Base-by-base conservation (phyloP, 1,140 invertebrate genomes). In the Coboldia fuscipes region DNA sequence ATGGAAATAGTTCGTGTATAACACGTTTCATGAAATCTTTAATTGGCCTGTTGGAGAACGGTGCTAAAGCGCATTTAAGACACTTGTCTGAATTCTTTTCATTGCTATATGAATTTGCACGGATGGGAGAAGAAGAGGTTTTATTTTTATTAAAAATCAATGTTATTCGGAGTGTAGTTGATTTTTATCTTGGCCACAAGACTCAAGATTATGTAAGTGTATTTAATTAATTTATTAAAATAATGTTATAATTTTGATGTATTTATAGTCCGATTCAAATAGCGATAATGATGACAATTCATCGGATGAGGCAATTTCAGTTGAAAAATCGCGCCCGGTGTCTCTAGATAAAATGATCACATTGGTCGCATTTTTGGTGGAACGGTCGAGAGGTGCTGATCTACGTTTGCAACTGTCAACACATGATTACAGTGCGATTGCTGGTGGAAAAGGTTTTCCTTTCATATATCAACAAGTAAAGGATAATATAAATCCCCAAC, bases 341-440 rank as follows among this genome's bases (percentile, higher is more conserved):
- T 86, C 86, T 0, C 57, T 93, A n/a, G 88, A 92, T 51, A 93
- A 93, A 59, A 93, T 93, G 88, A 86, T 94, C 30, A 78, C 82
- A 6, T 55, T 93, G 4, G 76, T 90, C 19, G 81, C 83, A 4
- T 69, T 75, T 2, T 61, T 93, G 19, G 82, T 92, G 16, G 88
- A 93, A 50, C 75, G 82, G 36, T 88, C 84, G 18, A 59, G 86
- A 13, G 77, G 77, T 37, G 61, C 75, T 6, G 70, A 75, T 56
- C 75, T 62, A 39, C 66, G 71, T 37, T 58, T 92, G 5, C 67
- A 75, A n/a, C 54, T 92, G 4, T 75, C 72, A 3, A 63, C 73
- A 3, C 70, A 70, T 36, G 86, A 93, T 54, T 73, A 81, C 18
- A 75, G 69, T 42, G 75, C 81, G 3, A 68, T 92, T 17, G 72